Conservation (phyloP, 2,888 invertebrate species). For the Lymantria monacha region DNA sequence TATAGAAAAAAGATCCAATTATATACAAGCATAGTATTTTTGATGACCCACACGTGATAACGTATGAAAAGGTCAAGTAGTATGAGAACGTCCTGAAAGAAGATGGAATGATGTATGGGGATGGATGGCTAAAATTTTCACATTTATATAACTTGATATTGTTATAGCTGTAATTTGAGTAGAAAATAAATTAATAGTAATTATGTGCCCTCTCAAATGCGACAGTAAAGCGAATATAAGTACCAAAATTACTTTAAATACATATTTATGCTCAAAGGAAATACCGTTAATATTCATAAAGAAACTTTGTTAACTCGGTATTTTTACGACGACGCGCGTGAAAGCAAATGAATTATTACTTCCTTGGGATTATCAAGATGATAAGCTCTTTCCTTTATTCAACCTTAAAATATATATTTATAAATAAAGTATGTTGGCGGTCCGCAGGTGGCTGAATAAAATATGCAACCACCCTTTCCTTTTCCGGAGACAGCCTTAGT, state of each 20-base stretch:
- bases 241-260: slow-evolving; percentile 34
- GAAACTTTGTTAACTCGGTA: slow-evolving; percentile 35
- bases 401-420: not conserved
- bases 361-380: slow-evolving; percentile 26
- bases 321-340: slow-evolving; percentile 36
- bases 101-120: too few species aligned
- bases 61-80: too few species aligned
- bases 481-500: too few species aligned
- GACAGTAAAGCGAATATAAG: slow-evolving; percentile 11
- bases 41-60: too few species aligned
- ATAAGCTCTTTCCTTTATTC: slow-evolving; percentile 1
- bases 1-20: too few species aligned
- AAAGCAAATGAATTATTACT: slow-evolving; percentile 36
- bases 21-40: too few species aligned
- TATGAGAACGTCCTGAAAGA: too few species aligned
- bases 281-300: slow-evolving; percentile 41
- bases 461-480: too few species aligned
- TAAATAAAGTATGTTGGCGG: not conserved
- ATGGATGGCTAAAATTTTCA: too few species aligned
- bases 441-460: too few species aligned
- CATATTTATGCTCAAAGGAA: slow-evolving; percentile 34
- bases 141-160: too few species aligned
- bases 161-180: too few species aligned
- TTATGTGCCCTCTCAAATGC: not conserved
- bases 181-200: not conserved